Conservation (phyloP, 2,888 invertebrate species). For the Ophion slaviceki region DNA sequence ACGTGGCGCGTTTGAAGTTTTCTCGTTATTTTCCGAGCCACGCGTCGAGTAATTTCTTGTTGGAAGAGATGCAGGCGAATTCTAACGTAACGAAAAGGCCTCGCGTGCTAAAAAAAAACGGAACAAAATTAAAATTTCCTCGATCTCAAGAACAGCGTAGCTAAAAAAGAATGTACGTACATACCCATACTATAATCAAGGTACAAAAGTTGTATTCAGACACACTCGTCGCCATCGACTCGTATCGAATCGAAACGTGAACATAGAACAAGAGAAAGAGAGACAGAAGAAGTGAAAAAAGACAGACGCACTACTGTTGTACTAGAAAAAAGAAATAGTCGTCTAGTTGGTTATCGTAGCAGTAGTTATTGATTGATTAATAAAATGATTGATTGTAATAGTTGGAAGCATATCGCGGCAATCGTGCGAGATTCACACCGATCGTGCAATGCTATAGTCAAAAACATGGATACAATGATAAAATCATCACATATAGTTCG, state of each 20-base stretch:
- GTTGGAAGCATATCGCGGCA: constrained; percentile 45
- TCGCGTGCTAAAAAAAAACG: constrained; percentile 31
- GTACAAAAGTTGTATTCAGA: constrained; percentile 48
- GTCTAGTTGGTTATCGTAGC: constrained; percentile 56
- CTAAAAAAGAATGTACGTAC: constrained; percentile 9
- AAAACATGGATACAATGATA: constrained; percentile 27
- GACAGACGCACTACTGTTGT: constrained; percentile 63
- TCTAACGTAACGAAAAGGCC: constrained; percentile 46
- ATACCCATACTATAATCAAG: constrained; percentile 44
- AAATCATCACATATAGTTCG: constrained; percentile 41
- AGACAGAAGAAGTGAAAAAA: constrained; percentile 17
- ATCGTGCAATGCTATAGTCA: constrained; percentile 44
- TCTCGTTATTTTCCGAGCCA: not conserved
- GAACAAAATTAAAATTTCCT: constrained; percentile 25
- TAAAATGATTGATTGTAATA: constrained; percentile 23
- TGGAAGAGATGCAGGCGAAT: not conserved
- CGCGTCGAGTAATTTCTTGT: not conserved
- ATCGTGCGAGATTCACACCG: constrained; percentile 34
- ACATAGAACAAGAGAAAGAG: constrained; percentile 17
- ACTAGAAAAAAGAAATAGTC: constrained; percentile 55
- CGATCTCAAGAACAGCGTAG: constrained; percentile 10
- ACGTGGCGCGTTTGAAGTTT: not conserved
- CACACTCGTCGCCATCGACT: constrained; percentile 55
- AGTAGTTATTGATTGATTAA: constrained; percentile 58
- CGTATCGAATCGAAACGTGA: constrained; percentile 58